Percentiles rank a stretch among this genome's conserved stretches.
Conservation (phyloP, 2,797 vertebrate genomes). For the Petrocephalus schoutedeni region DNA sequence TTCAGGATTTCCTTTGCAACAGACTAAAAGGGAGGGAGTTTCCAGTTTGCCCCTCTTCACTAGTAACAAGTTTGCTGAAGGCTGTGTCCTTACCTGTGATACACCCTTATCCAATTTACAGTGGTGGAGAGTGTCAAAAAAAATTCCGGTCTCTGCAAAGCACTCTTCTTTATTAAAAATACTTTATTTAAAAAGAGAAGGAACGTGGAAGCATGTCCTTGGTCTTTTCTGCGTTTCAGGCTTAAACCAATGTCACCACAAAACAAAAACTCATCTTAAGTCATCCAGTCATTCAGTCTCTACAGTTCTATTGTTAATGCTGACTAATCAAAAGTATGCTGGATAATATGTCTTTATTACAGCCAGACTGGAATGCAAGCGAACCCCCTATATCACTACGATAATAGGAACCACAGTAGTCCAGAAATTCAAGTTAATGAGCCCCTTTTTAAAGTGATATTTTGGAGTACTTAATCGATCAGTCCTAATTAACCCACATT, state of each 20-base stretch:
- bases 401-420: conserved; percentile 48
- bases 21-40: background rate
- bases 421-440: conserved; percentile 53
- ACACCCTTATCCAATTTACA: background rate
- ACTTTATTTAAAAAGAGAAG: background rate
- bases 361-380: conserved; percentile 48
- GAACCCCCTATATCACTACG: conserved; percentile 55
- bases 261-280: background rate
- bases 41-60: background rate
- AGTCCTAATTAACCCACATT: conserved; percentile 37
- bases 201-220: background rate
- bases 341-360: conserved; percentile 49
- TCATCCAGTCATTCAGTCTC: background rate
- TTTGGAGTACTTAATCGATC: conserved; percentile 40
- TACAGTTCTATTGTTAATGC: background rate
- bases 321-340: conserved; percentile 38
- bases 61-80: background rate
- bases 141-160: background rate
- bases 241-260: background rate
- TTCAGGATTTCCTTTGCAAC: background rate
- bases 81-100: background rate
- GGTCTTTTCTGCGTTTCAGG: background rate
- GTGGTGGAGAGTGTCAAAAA: background rate
- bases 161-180: background rate
- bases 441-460: conserved; percentile 55